phyloP scores from a whole-genome alignment of 2,113 vertebrate species.

The Stomatorhinus ivindoensis region DNA sequence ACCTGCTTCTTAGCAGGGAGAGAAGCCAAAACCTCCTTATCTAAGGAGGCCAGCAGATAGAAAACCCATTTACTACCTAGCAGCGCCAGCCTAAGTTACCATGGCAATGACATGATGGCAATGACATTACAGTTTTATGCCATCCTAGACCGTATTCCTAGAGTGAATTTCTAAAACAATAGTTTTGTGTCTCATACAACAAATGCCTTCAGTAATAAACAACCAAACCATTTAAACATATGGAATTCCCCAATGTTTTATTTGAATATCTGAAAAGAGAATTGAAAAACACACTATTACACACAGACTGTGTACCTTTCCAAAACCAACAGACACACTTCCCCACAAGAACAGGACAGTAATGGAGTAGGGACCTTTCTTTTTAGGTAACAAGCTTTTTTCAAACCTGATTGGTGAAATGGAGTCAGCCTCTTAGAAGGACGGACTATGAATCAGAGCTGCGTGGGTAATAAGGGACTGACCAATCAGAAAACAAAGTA shows the following conservation, averaged over 20 bases:
- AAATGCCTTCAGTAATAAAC: neutral
- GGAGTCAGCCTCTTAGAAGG: neutral
- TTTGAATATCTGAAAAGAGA: neutral
- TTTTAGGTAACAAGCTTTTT: neutral
- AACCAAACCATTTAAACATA: neutral
- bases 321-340: neutral
- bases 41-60: constrained; percentile 30
- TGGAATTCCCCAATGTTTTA: neutral
- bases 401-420: neutral
- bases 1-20: neutral
- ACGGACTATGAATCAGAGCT: neutral
- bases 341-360: neutral
- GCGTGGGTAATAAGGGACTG: neutral
- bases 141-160: constrained; percentile 94
- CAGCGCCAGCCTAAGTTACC: constrained; percentile 91
- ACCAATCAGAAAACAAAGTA: neutral
- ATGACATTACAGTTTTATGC: constrained; percentile 77
- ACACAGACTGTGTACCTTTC: neutral
- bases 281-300: neutral
- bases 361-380: neutral
- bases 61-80: constrained; percentile 29
- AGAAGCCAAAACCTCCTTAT: constrained; percentile 25
- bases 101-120: constrained; percentile 89
- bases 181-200: neutral
- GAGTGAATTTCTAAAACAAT: neutral